Evolutionary conservation across 2,113 vertebrate species (phyloP).

Genomic region (Gallinago paraguaiae): DNA sequence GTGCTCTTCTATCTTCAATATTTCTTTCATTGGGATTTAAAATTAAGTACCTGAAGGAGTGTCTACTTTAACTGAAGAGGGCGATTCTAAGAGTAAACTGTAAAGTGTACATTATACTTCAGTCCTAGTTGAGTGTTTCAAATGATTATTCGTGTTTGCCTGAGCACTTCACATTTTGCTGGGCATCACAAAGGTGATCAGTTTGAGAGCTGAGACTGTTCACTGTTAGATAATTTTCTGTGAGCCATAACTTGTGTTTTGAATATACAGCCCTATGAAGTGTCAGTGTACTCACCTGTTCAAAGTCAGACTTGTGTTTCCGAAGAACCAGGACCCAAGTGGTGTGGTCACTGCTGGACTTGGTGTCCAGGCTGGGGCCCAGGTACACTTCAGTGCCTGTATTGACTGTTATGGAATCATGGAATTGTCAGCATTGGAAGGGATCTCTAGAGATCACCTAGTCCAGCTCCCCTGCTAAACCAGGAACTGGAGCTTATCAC

Average conservation of each 20-base stretch:
- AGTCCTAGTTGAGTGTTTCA: neutral
- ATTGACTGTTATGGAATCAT: neutral
- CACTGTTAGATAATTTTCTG: neutral
- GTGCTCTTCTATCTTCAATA: neutral
- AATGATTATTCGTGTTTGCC: neutral
- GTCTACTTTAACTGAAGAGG: neutral
- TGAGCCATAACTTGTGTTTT: neutral
- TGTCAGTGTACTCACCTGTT: rapidly evolving
- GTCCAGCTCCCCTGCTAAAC: too few species aligned
- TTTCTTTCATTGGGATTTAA: neutral
- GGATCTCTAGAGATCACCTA: too few species aligned
- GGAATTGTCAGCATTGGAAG: too few species aligned
- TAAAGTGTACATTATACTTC: neutral
- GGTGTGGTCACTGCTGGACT: neutral
- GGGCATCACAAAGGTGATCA: neutral
- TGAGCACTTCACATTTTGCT: neutral
- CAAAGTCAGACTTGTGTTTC: neutral
- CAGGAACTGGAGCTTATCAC: too few species aligned
- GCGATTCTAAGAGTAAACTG: neutral
- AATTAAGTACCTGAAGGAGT: neutral
- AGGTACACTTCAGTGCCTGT: neutral
- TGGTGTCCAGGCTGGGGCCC: neutral
- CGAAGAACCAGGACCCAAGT: rapidly evolving
- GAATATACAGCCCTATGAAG: neutral
- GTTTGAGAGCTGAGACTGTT: neutral